phyloP scores from a whole-genome alignment of 2,888 invertebrate genomes.

The Tridacna crocea region DNA sequence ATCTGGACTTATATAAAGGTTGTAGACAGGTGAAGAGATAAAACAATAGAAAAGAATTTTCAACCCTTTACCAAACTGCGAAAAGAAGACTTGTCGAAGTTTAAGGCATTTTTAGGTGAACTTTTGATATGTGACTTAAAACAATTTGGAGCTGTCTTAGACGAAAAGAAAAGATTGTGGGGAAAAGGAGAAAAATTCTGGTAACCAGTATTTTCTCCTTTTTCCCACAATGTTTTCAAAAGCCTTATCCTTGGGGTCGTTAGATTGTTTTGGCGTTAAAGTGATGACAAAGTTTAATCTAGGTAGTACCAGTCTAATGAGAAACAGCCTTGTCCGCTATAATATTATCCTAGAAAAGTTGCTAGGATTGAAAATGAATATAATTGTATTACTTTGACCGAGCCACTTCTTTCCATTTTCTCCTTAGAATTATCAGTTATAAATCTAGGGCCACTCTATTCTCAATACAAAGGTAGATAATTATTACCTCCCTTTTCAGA shows the following conservation, averaged over 20 bases:
- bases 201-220: not conserved
- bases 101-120: not conserved
- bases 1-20: not conserved
- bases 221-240: not conserved
- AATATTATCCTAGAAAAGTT: too few relatives aligned
- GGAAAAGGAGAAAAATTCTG: not conserved
- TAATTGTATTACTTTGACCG: too few relatives aligned
- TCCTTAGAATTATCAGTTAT: too few relatives aligned
- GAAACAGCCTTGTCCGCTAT: too few relatives aligned
- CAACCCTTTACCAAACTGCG: not conserved
- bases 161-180: not conserved
- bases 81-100: not conserved
- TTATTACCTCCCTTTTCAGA: too few relatives aligned
- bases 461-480: too few relatives aligned
- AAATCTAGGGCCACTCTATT: too few relatives aligned
- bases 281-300: too few relatives aligned
- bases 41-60: not conserved
- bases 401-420: too few relatives aligned
- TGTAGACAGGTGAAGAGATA: not conserved
- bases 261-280: too few relatives aligned
- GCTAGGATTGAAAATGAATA: too few relatives aligned
- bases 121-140: not conserved
- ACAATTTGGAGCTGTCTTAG: not conserved
- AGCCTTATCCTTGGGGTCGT: not conserved
- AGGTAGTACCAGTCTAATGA: too few relatives aligned